Conservation (phyloP, 2,113 vertebrate species). For the Bambusicola thoracicus region DNA sequence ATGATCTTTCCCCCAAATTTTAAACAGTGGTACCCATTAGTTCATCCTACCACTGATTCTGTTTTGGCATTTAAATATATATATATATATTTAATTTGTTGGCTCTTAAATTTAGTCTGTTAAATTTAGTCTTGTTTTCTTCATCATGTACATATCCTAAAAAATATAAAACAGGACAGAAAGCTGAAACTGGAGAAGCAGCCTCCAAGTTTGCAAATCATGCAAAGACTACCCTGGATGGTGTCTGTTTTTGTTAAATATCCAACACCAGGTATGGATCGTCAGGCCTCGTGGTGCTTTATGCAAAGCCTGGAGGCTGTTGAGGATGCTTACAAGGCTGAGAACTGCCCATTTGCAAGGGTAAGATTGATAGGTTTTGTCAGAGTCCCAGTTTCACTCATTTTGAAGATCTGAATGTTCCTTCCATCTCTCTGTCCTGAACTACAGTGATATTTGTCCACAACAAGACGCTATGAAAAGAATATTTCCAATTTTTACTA, state of each 20-base stretch:
- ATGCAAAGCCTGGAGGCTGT: neutral
- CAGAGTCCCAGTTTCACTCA: neutral
- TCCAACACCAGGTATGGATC: neutral
- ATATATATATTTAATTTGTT: neutral
- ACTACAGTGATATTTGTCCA: neutral
- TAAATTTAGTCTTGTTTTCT: neutral
- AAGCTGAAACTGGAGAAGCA: neutral
- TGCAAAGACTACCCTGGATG: neutral
- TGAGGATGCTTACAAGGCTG: neutral
- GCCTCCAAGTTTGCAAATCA: neutral
- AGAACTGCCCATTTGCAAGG: fast-evolving
- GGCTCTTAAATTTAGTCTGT: neutral
- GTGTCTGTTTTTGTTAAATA: neutral
- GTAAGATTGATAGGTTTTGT: neutral
- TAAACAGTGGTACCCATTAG: neutral
- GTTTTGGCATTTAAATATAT: neutral
- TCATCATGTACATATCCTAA: neutral
- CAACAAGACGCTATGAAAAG: neutral
- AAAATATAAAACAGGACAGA: neutral
- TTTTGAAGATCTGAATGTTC: neutral
- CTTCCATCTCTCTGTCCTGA: neutral
- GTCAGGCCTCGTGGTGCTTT: neutral
- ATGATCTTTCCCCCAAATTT: neutral
- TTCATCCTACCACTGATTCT: neutral
- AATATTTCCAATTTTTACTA: neutral